Conservation (phyloP, 2,797 vertebrate species). For the Poeciliopsis presidionis region DNA sequence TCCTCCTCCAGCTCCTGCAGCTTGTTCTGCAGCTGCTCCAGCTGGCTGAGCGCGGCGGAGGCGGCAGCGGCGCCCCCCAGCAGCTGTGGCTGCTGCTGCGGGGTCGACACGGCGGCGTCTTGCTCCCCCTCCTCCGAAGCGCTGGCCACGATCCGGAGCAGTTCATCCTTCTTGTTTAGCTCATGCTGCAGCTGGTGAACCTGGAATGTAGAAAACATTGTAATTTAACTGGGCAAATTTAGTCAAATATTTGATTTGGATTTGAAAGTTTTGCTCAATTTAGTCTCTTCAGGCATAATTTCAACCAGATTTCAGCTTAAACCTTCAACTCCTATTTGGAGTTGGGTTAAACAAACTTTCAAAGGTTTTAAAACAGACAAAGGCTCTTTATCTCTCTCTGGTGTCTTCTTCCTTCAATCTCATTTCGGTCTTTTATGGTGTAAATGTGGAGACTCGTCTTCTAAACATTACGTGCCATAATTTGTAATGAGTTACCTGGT, state of each 20-base stretch:
- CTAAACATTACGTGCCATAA: not conserved
- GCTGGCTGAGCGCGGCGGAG: conserved; percentile 83
- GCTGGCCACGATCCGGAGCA: conserved; percentile 92
- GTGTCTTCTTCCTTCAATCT: no score
- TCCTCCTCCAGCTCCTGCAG: conserved; percentile 95
- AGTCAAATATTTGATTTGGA: not conserved
- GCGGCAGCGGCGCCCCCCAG: conserved; percentile 58
- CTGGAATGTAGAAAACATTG: conserved; percentile 65
- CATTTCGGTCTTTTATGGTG: not conserved
- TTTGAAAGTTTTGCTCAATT: not conserved
- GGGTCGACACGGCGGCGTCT: conserved; percentile 91
- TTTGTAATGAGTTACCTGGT: conserved; percentile 83
- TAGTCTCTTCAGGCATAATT: no score
- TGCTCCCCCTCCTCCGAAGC: conserved; percentile 95
- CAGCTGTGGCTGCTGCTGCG: conserved; percentile 80
- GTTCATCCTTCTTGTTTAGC: conserved; percentile 93
- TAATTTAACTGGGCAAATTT: not conserved
- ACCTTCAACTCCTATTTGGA: not conserved
- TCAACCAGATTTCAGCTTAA: not conserved
- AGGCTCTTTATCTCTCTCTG: no score
- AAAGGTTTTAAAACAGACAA: no score
- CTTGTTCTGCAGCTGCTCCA: conserved; percentile 91
- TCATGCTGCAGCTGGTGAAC: conserved; percentile 97
- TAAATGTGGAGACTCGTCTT: not conserved
- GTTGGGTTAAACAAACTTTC: not conserved